phyloP scores from a whole-genome alignment of 2,888 invertebrate species.

The Cosmopolites sordidus region DNA sequence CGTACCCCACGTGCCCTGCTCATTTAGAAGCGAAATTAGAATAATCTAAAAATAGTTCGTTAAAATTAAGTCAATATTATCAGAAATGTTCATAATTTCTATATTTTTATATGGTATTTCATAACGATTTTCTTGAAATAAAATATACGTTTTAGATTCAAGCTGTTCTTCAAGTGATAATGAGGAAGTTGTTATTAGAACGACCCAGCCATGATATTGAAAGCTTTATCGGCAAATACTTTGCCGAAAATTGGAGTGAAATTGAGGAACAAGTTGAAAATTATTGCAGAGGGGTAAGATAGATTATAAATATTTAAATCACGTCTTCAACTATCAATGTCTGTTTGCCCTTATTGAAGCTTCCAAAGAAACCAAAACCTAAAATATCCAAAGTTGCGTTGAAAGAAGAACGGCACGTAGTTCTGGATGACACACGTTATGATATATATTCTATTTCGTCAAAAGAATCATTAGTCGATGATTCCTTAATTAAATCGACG shows the following conservation, averaged over 20 bases:
- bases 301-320: no score
- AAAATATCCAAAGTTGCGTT: not conserved
- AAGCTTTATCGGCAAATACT: conserved; percentile 35
- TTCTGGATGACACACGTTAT: not conserved
- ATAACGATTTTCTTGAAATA: no score
- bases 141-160: conserved; percentile 40
- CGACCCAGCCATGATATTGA: conserved; percentile 36
- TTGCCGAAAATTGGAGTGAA: conserved; percentile 31
- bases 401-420: conserved; percentile 12
- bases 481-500: not conserved
- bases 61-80: no score
- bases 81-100: no score
- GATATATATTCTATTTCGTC: not conserved
- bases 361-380: conserved; percentile 9
- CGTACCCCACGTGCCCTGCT: no score
- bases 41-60: no score
- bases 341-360: no score
- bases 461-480: not conserved
- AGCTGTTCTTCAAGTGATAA: conserved; percentile 35
- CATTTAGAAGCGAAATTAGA: no score
- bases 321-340: no score
- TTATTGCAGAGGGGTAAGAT: conserved; percentile 27
- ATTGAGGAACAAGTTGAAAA: conserved; percentile 33
- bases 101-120: no score
- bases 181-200: conserved; percentile 33